Conservation (phyloP, 2,888 invertebrate genomes). For the Limenitis camilla region DNA sequence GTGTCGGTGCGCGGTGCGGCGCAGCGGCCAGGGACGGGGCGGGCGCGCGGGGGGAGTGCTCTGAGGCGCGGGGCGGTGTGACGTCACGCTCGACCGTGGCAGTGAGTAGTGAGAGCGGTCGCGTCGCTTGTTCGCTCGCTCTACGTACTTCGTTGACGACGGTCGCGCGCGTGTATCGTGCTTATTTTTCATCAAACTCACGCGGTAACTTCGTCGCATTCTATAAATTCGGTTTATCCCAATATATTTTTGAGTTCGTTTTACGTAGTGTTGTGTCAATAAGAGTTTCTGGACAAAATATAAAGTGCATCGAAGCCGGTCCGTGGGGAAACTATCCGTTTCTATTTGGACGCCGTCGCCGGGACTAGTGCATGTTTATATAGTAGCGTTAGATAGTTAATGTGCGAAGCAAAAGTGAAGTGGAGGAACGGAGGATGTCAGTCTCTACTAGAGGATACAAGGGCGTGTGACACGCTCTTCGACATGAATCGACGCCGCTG, state of each 20-base stretch:
- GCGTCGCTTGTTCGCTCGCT: conserved; percentile 59
- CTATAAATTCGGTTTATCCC: conserved; percentile 41
- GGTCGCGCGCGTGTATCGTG: conserved; percentile 69
- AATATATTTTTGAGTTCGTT: conserved; percentile 49
- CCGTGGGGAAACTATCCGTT: conserved; percentile 54
- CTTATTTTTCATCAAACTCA: conserved; percentile 42
- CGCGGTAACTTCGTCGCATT: conserved; percentile 49
- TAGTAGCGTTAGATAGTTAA: conserved; percentile 60
- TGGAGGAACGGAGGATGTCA: conserved; percentile 67
- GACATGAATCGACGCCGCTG: conserved; percentile 83
- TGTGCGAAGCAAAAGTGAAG: conserved; percentile 68
- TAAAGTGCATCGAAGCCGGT: conserved; percentile 40
- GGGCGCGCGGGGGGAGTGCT: conserved; percentile 31
- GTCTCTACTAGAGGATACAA: conserved; percentile 50
- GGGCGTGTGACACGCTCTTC: conserved; percentile 65
- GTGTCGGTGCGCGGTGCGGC: conserved; percentile 54
- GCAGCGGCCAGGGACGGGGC: conserved; percentile 28
- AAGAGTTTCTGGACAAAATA: conserved; percentile 36
- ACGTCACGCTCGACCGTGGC: conserved; percentile 74
- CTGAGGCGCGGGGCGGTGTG: conserved; percentile 47
- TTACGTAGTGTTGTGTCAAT: conserved; percentile 57
- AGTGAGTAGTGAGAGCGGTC: conserved; percentile 73
- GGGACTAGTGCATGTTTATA: conserved; percentile 55
- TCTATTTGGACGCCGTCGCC: conserved; percentile 50
- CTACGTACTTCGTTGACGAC: conserved; percentile 66